Evolutionary conservation across 2,113 vertebrate genomes (phyloP).

Genomic region (Struthidea cinerea): DNA sequence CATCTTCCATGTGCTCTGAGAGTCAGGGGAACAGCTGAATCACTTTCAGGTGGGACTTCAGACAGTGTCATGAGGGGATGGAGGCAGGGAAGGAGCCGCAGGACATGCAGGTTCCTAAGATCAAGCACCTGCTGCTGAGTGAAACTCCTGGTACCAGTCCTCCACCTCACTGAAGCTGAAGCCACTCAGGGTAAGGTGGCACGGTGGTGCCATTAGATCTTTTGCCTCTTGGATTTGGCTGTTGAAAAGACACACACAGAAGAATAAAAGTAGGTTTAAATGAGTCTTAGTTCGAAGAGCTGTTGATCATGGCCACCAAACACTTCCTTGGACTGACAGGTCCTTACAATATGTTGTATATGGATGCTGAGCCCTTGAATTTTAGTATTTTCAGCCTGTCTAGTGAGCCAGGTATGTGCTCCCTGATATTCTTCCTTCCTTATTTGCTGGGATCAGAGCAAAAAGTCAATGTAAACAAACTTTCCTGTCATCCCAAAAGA

Average conservation of each 20-base stretch:
- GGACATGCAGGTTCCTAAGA: not conserved
- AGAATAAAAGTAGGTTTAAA: not conserved
- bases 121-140: not conserved
- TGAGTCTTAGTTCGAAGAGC: not conserved
- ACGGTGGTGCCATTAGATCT: not conserved
- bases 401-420: not conserved
- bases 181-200: not conserved
- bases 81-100: not conserved
- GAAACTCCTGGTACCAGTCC: not conserved
- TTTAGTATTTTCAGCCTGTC: not conserved
- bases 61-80: fast-evolving
- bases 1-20: not conserved
- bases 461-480: not conserved
- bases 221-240: not conserved
- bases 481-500: not conserved
- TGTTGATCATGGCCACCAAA: fast-evolving
- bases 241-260: not conserved
- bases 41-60: not conserved
- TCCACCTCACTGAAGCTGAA: not conserved
- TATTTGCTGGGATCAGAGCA: not conserved
- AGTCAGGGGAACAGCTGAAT: not conserved
- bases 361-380: not conserved
- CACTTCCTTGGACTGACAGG: not conserved
- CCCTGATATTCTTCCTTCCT: not conserved
- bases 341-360: not conserved